Percentiles rank a stretch among this genome's conserved stretches.
Evolutionary conservation across 2,113 vertebrate genomes (phyloP).

Genomic region (Cnemophilus loriae): DNA sequence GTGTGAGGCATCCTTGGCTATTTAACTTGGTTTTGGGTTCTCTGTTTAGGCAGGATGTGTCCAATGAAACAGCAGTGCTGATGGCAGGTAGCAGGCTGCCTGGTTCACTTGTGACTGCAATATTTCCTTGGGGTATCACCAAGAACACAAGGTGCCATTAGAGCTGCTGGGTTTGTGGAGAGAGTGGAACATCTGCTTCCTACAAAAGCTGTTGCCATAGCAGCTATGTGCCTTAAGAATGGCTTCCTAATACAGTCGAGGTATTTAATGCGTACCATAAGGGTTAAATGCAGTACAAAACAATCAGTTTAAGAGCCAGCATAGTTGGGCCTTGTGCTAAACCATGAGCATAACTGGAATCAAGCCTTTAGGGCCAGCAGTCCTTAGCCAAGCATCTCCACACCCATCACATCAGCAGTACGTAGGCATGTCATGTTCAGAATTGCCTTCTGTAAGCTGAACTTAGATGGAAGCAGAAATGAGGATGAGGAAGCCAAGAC

Average conservation of each 20-base stretch:
- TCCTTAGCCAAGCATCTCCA: background rate
- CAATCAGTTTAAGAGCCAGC: background rate
- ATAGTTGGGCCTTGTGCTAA: background rate
- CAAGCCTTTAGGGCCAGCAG: background rate
- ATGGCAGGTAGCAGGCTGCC: background rate
- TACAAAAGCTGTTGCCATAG: background rate
- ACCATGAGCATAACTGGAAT: background rate
- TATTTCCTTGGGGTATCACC: background rate
- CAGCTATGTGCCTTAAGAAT: background rate
- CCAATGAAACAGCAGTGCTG: background rate
- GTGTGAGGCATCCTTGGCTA: background rate
- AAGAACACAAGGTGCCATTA: background rate
- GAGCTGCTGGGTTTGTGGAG: background rate
- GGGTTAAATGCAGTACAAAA: background rate
- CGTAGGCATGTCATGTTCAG: accelerated
- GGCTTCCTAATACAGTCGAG: background rate
- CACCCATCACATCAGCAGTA: background rate
- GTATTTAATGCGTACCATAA: background rate
- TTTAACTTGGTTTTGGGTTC: background rate
- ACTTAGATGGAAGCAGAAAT: background rate
- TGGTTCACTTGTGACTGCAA: background rate
- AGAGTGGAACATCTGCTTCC: background rate
- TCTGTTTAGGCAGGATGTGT: background rate
- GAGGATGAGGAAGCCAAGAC: background rate
- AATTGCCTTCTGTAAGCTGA: background rate